Base-by-base conservation (phyloP, 2,113 vertebrate species). In the Lamprotornis superbus region DNA sequence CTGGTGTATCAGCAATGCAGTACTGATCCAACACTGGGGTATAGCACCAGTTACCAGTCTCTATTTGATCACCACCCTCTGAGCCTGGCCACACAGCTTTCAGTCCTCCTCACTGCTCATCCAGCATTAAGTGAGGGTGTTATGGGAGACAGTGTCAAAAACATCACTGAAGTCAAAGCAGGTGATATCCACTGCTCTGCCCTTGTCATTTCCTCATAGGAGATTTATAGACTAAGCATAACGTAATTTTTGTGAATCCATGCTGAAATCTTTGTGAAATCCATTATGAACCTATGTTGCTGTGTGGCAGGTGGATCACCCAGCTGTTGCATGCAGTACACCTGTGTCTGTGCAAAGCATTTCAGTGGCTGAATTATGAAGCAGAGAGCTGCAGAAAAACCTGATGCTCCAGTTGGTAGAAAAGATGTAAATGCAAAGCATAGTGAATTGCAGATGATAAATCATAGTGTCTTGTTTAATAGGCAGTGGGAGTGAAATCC, bases 401-500 rank as follows among this genome's bases (percentile, higher is more conserved):
- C 12, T 50, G 25, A 59, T 53, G 42, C 55, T 91, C 37, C 28
- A 22, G 0, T 23, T 86, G 25, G 22, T 63, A 55, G 16, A 52
- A 74, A 68, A 71, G 4, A n/a, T 31, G 2, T 57, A 87, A 87
- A 57, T 50, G 35, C 30, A 63, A 75, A 65, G 10, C 14, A 12
- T 31, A 30, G 44, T 46, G 61, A 78, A 74, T 84, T 78, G 33
- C 3, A 2, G 44, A 31, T 74, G 44, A 22, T 94, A 81, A 94
- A 19, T 55, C 57, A 11, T 16, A 10, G 3, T 83, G 30, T 93
- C 40, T 95, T 89, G 27, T 95, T 81, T 83, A 47, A 92, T 35
- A 98, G 98, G 98, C 55, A 99, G 99, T 80, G 98, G 97, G 46
- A 99, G 99, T 97, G 98, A 99, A 97, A 99, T 99, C 97, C 98